Base-by-base conservation (phyloP, 2,888 invertebrate species). In the Pterostichus niger region DNA sequence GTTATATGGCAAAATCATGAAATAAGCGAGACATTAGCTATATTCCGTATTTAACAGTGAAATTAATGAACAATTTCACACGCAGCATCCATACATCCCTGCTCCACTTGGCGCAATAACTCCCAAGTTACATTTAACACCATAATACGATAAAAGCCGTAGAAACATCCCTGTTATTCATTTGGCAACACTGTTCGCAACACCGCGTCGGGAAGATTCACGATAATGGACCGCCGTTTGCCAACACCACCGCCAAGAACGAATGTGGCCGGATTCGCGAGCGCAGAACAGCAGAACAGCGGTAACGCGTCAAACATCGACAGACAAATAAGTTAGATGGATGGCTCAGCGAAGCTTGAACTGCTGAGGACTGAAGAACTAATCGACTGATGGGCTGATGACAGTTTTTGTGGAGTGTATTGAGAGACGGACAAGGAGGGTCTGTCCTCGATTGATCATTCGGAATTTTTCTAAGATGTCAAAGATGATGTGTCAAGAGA, bases 311-410 rank as follows among this genome's bases (percentile, higher is more conserved):
- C 71, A 81, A 52, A 81, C 73, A 73, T 71, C 71, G 73, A 73
- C 81, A 73, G 81, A 81, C 81, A 81, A 81, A 81, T 81, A 81
- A 81, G 81, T 81, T 81, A 81, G 81, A 81, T 81, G 71, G 81
- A 81, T 81, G 44, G 49, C 46, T 15, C 40, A 40, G 78, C n/a
- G 46, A 71, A 44, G 40, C 68, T 44, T 40, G 44, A 71, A 40
- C 13, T 15, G 68, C 15, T 7, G 68, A 44, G 17, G 64, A 64
- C 13, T n/a, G 17, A 35, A 24, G 61, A 0, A n/a, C 40, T 17
- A 44, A 71, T 71, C 13, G 44, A 15, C 68, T 17, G 68, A 71
- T 17, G 68, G 44, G 44, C 7, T 71, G 68, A 71, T 71, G 68
- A 71, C 68, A 71, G 46, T 44, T 71, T 71, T 71, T 44, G 40